These are phyloP conservation scores for Mormoops blainvillei DNA, from an alignment of 2,113 vertebrate species.

Conservation along the genomic window DNA sequence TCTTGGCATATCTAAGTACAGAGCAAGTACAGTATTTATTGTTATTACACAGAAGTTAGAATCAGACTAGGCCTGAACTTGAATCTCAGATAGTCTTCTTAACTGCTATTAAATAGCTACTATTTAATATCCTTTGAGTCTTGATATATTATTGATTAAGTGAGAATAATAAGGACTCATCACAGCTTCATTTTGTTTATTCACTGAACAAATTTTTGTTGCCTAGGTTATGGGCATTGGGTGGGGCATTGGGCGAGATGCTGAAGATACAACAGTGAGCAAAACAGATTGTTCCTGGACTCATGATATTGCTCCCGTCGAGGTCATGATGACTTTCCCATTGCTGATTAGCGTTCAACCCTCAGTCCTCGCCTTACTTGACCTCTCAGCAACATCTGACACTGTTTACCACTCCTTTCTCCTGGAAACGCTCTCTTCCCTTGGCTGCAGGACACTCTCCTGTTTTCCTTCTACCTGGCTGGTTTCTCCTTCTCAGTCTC, in stretches of 20 bases:
- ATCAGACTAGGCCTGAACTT: not conserved
- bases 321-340: not conserved
- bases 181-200: not conserved
- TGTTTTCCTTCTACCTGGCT: not conserved
- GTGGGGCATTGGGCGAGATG: not conserved
- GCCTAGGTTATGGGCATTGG: not conserved
- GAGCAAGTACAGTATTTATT: not conserved
- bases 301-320: too few species aligned
- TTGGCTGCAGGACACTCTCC: not conserved
- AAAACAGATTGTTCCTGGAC: not conserved
- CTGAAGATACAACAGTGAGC: not conserved
- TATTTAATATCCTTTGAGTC: not conserved
- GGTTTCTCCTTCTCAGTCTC: not conserved
- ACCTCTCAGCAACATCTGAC: not conserved
- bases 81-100: not conserved
- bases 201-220: not conserved
- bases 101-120: not conserved
- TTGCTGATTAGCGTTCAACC: not conserved
- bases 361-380: not conserved
- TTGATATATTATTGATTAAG: not conserved
- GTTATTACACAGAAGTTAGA: not conserved
- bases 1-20: not conserved
- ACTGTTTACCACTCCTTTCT: not conserved
- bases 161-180: not conserved
- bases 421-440: not conserved